phyloP scores from a whole-genome alignment of 2,888 invertebrate species.

The Scaptomyza polygonia region DNA sequence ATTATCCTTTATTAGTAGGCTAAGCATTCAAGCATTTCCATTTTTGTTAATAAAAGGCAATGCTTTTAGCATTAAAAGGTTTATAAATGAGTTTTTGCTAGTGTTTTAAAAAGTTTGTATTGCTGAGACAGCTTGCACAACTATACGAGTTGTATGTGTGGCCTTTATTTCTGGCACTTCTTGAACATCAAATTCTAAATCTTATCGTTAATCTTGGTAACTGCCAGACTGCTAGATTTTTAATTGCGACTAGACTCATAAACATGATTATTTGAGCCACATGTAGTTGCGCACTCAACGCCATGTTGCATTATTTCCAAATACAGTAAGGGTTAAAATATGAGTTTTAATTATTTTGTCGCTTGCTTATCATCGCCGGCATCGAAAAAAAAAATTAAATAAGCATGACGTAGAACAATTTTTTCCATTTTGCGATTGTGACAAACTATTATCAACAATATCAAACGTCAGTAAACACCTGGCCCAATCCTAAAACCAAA shows the following conservation, averaged over 20 bases:
- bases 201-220: constrained; percentile 50
- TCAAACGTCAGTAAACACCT: constrained; percentile 37
- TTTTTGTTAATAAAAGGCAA: no score
- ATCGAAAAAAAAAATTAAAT: constrained; percentile 73
- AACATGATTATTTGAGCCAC: constrained; percentile 11
- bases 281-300: constrained; percentile 52
- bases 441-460: constrained; percentile 82
- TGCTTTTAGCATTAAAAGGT: no score
- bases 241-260: neutral
- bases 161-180: neutral
- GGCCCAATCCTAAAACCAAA: constrained; percentile 27
- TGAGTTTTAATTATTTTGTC: constrained; percentile 79
- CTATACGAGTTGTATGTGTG: no score
- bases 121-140: no score
- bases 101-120: no score
- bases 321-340: constrained; percentile 43
- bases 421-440: constrained; percentile 80
- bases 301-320: constrained; percentile 53
- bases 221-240: constrained; percentile 66
- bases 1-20: no score
- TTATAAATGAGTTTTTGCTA: no score
- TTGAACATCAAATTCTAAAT: constrained; percentile 37
- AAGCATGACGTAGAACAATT: constrained; percentile 82
- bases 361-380: constrained; percentile 67
- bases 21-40: no score